phyloP scores from a whole-genome alignment of 2,888 invertebrate species.

The Leptothorax acervorum region DNA sequence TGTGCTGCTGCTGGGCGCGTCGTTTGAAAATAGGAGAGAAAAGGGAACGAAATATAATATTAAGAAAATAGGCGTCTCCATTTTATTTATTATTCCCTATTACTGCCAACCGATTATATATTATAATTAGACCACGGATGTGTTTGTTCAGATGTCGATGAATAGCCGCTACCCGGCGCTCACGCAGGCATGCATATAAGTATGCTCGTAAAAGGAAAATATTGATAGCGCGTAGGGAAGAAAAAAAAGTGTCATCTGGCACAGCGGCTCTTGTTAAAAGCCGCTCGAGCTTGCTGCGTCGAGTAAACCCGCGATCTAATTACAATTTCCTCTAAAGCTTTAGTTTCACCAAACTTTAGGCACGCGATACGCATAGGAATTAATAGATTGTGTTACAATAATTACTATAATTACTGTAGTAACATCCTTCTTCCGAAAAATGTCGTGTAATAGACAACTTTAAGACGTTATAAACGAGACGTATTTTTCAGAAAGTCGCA shows the following conservation, averaged over 20 bases:
- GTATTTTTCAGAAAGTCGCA: neutral
- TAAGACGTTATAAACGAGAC: constrained; percentile 17
- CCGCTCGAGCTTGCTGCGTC: constrained; percentile 7
- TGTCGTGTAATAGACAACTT: constrained; percentile 22
- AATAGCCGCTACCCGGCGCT: neutral
- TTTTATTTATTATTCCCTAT: constrained; percentile 43
- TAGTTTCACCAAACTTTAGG: constrained; percentile 39
- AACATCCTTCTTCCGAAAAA: constrained; percentile 22
- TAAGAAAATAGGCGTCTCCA: constrained; percentile 36
- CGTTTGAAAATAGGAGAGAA: constrained; percentile 36
- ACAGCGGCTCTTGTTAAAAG: neutral
- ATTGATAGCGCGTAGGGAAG: neutral
- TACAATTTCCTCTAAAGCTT: constrained; percentile 44
- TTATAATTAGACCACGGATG: constrained; percentile 47
- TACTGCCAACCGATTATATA: constrained; percentile 27
- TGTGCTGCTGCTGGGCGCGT: neutral
- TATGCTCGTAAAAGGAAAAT: neutral
- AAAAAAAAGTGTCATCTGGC: neutral
- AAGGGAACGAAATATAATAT: constrained; percentile 26
- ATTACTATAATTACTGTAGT: constrained; percentile 38
- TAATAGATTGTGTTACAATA: constrained; percentile 42
- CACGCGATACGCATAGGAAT: constrained; percentile 46
- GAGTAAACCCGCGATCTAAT: constrained; percentile 37
- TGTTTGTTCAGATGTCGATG: neutral
- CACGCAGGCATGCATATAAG: neutral